Conservation (phyloP, 2,797 vertebrate genomes). For the Crocidura indochinensis region DNA sequence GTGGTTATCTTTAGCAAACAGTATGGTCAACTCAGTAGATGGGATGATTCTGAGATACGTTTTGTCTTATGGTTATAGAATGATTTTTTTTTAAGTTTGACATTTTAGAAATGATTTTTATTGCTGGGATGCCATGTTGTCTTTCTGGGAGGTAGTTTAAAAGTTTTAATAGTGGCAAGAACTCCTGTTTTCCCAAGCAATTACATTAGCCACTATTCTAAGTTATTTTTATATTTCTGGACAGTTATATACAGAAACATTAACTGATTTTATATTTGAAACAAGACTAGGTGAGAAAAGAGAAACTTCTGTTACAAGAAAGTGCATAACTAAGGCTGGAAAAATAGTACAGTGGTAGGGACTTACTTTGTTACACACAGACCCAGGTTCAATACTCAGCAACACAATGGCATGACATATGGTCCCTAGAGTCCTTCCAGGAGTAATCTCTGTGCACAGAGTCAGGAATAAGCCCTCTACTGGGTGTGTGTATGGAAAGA, state of each 20-base stretch:
- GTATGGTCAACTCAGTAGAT: neutral
- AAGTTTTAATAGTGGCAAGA: neutral
- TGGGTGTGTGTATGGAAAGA: no score
- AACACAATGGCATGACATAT: no score
- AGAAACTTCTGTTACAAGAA: neutral
- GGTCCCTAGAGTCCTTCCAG: no score
- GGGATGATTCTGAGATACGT: neutral
- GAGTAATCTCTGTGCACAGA: no score
- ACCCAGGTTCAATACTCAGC: no score
- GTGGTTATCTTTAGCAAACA: neutral
- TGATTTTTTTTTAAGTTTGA: neutral
- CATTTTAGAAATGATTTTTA: conserved; percentile 7
- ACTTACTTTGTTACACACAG: no score
- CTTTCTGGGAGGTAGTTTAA: conserved; percentile 2
- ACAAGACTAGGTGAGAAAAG: conserved; percentile 1
- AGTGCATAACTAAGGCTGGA: neutral
- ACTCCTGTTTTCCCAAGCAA: neutral
- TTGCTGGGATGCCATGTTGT: neutral
- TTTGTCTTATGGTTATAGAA: neutral
- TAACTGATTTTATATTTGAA: conserved; percentile 4
- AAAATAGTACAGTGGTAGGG: no score
- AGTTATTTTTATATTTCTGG: neutral
- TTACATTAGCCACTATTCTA: neutral
- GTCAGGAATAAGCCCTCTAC: no score
- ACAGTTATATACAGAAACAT: neutral